Evolutionary conservation across 2,113 vertebrate species (phyloP).

Genomic region (Paramormyrops kingsleyae): DNA sequence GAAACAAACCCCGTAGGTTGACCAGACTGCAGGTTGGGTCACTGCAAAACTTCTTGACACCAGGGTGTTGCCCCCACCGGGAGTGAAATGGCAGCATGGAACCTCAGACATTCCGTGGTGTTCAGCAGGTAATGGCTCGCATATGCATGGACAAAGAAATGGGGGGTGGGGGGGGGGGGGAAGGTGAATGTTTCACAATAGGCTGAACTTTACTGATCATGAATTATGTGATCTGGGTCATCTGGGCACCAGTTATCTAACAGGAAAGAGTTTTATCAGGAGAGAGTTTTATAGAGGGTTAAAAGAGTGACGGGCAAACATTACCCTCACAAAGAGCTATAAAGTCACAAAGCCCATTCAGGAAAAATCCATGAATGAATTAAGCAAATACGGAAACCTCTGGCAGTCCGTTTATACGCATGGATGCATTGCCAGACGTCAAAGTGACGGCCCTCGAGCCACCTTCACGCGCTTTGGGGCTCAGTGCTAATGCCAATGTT

Average conservation of each 20-base stretch:
- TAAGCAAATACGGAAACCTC: neutral
- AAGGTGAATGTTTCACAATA: neutral
- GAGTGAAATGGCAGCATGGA: neutral
- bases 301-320: neutral
- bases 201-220: neutral
- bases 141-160: neutral
- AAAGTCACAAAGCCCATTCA: neutral
- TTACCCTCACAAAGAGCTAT: neutral
- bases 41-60: neutral
- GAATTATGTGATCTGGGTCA: neutral
- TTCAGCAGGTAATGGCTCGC: neutral
- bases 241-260: neutral
- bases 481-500: neutral
- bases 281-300: neutral
- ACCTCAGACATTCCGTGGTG: neutral
- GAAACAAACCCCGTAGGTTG: neutral
- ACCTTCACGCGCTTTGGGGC: neutral
- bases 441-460: neutral
- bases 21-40: neutral
- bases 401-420: neutral
- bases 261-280: neutral
- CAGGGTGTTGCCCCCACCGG: neutral
- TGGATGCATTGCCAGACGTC: neutral
- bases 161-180: neutral
- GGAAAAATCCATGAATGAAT: neutral